phyloP scores from a whole-genome alignment of 2,797 vertebrate species.

The Pantherophis alleghaniensis region DNA sequence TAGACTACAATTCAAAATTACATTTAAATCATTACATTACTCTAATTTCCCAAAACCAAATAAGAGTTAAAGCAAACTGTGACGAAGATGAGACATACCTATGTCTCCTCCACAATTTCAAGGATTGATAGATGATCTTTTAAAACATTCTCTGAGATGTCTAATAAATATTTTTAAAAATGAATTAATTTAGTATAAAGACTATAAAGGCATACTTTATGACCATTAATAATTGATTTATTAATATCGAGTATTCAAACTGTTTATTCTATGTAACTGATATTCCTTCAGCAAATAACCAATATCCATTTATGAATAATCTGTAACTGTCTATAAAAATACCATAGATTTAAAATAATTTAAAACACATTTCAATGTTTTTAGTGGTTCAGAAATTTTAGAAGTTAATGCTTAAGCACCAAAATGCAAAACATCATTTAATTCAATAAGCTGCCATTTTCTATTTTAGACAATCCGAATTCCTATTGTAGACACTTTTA shows the following conservation, averaged over 20 bases:
- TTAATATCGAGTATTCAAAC: neutral
- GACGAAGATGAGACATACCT: neutral
- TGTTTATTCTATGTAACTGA: neutral
- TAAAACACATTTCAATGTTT: neutral
- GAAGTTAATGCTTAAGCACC: neutral
- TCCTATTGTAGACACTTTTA: neutral
- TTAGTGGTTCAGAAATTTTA: neutral
- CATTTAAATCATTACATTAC: neutral
- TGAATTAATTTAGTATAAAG: neutral
- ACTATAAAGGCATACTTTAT: neutral
- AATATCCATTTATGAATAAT: neutral
- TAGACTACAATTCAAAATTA: neutral
- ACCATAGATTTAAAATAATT: neutral
- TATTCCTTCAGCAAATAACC: neutral
- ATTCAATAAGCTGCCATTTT: neutral
- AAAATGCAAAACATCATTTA: neutral
- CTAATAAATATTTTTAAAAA: neutral
- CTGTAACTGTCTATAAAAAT: neutral
- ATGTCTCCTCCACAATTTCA: neutral
- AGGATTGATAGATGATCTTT: neutral
- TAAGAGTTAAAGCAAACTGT: neutral
- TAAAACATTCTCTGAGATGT: neutral
- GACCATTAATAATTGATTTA: neutral
- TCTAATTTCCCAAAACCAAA: neutral
- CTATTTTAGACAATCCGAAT: neutral